Conservation (phyloP, 2,113 vertebrate genomes). For the Lethenteron reissneri region DNA sequence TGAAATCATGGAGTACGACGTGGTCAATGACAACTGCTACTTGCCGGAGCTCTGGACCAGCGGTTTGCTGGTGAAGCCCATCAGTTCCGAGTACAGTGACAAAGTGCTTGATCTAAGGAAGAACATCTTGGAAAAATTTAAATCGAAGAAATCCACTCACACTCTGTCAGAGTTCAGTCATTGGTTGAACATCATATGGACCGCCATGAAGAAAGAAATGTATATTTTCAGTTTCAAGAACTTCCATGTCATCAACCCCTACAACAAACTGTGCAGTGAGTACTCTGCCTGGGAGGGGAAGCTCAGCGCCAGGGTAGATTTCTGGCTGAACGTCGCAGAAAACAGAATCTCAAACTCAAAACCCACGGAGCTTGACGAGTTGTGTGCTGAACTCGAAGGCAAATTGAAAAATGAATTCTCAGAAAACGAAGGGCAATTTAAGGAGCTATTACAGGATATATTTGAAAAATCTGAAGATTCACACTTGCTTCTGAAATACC, state of each 20-base stretch:
- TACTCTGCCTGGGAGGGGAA: conserved; percentile 22
- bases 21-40: conserved; percentile 21
- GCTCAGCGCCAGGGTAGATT: neutral
- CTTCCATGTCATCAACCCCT: conserved; percentile 22
- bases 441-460: neutral
- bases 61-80: conserved; percentile 25
- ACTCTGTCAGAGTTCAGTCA: conserved; percentile 15
- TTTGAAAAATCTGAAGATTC: conserved; percentile 1
- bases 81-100: conserved; percentile 23
- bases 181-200: conserved; percentile 22
- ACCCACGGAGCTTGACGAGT: conserved; percentile 15
- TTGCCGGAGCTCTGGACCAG: conserved; percentile 27
- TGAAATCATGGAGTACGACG: conserved; percentile 23
- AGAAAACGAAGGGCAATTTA: neutral
- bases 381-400: conserved; percentile 16
- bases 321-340: conserved; percentile 13
- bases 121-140: conserved; percentile 14
- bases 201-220: conserved; percentile 19
- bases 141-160: conserved; percentile 9
- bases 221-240: conserved; percentile 21
- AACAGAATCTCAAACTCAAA: conserved; percentile 17
- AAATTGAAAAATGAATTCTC: conserved; percentile 3
- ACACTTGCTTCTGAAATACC: conserved; percentile 7
- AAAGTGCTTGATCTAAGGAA: conserved; percentile 22
- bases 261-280: conserved; percentile 19